Conservation (phyloP, 2,797 vertebrate species). For the Cossypha heuglini region DNA sequence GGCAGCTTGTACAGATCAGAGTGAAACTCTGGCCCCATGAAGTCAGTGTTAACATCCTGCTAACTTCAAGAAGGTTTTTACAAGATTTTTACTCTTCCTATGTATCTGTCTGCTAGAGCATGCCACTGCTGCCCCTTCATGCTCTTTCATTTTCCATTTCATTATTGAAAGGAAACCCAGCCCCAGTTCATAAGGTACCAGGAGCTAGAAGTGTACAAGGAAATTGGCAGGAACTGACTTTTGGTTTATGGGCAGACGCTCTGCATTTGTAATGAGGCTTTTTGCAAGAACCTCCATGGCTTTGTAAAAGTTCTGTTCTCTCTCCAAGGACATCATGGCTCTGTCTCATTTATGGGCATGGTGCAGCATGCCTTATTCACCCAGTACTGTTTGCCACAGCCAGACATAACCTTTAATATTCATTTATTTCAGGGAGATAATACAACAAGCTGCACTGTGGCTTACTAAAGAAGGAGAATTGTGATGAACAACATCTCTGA, state of each 20-base stretch:
- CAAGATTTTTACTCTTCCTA: neutral
- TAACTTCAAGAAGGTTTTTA: conserved; percentile 14
- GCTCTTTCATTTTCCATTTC: conserved; percentile 41
- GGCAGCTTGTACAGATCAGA: neutral
- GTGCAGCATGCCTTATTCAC: conserved; percentile 38
- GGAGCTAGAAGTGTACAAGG: conserved; percentile 57
- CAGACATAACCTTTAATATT: conserved; percentile 19
- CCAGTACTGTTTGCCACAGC: neutral
- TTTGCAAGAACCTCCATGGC: conserved; percentile 5
- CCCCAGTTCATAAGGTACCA: conserved; percentile 45
- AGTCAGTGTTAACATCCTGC: neutral
- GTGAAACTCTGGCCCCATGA: neutral
- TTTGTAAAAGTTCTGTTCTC: conserved; percentile 47
- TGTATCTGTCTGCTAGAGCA: conserved; percentile 21
- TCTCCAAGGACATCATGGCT: conserved; percentile 35
- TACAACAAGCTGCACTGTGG: neutral
- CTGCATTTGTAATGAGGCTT: conserved; percentile 63
- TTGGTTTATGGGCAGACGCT: conserved; percentile 53
- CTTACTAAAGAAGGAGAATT: neutral
- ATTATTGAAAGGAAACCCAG: conserved; percentile 36
- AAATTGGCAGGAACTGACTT: conserved; percentile 55
- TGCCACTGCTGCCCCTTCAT: conserved; percentile 15
- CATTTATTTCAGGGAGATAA: neutral
- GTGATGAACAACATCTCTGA: conserved; percentile 1
- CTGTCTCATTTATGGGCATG: conserved; percentile 51